Evolutionary conservation across 2,888 invertebrate genomes (phyloP).

Genomic region (Syrphus vitripennis): DNA sequence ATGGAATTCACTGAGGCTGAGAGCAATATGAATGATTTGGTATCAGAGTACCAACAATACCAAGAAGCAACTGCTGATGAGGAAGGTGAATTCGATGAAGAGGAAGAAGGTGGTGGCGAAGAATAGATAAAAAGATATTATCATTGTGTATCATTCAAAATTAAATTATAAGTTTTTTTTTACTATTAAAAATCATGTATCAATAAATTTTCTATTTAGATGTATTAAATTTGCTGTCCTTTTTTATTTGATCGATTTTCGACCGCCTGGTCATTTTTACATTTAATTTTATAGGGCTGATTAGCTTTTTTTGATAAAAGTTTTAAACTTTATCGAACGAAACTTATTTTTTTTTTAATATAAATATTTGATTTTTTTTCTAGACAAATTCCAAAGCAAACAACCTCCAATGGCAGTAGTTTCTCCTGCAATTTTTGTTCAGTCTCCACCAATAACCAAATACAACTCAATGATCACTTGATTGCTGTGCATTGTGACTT

Average conservation of each 20-base stretch:
- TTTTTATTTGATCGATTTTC: background rate
- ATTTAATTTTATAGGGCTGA: too few species aligned
- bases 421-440: slow-evolving; percentile 42
- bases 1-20: slow-evolving; percentile 98
- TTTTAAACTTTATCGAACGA: too few species aligned
- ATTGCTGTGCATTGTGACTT: slow-evolving; percentile 77
- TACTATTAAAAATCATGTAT: slow-evolving; percentile 35
- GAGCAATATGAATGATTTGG: slow-evolving; percentile 97
- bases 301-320: too few species aligned
- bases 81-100: slow-evolving; percentile 90
- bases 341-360: too few species aligned
- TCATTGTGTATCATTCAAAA: background rate
- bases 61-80: slow-evolving; percentile 94
- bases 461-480: slow-evolving; percentile 76
- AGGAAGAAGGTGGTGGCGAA: slow-evolving; percentile 80
- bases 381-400: background rate
- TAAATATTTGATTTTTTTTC: background rate
- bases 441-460: background rate
- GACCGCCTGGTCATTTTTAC: too few species aligned
- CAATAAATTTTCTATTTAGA: background rate
- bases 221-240: background rate
- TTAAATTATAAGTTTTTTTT: slow-evolving; percentile 22
- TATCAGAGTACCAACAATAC: slow-evolving; percentile 97
- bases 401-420: background rate
- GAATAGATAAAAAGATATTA: slow-evolving; percentile 74